Conservation (phyloP, 2,888 invertebrate species). For the Ochlodes sylvanus region DNA sequence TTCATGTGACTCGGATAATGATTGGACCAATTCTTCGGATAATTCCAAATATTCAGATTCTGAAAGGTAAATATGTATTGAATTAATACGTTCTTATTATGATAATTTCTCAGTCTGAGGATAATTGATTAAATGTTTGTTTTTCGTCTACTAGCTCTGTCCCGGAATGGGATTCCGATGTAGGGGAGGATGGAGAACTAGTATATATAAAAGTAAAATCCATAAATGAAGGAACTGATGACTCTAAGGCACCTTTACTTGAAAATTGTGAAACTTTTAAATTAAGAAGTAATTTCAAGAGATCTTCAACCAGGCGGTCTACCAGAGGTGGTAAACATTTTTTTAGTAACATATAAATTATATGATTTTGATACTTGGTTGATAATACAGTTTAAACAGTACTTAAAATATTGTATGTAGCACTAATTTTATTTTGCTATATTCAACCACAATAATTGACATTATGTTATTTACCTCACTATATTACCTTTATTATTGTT, state of each 20-base stretch:
- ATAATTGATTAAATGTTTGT: conserved; percentile 5
- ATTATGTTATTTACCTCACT: no score
- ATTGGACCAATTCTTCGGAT: conserved; percentile 76
- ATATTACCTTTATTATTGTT: background rate
- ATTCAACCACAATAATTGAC: no score
- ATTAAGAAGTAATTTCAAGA: conserved; percentile 75
- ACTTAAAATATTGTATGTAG: no score
- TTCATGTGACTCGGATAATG: conserved; percentile 75
- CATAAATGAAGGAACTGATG: conserved; percentile 46
- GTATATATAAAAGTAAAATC: conserved; percentile 86
- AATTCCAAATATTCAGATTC: conserved; percentile 86
- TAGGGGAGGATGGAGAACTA: conserved; percentile 87
- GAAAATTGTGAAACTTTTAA: conserved; percentile 77
- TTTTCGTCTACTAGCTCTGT: conserved; percentile 77
- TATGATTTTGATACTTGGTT: background rate
- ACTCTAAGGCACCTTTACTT: conserved; percentile 61
- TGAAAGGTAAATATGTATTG: conserved; percentile 74
- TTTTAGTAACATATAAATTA: background rate
- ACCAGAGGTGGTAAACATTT: conserved; percentile 62
- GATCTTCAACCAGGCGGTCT: conserved; percentile 72
- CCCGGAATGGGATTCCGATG: conserved; percentile 88
- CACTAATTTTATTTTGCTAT: no score
- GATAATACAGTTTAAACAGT: no score
- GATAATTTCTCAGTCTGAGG: background rate
- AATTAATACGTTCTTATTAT: no score